phyloP scores from a whole-genome alignment of 1,140 invertebrate species.

The Brachionus koreanus region DNA sequence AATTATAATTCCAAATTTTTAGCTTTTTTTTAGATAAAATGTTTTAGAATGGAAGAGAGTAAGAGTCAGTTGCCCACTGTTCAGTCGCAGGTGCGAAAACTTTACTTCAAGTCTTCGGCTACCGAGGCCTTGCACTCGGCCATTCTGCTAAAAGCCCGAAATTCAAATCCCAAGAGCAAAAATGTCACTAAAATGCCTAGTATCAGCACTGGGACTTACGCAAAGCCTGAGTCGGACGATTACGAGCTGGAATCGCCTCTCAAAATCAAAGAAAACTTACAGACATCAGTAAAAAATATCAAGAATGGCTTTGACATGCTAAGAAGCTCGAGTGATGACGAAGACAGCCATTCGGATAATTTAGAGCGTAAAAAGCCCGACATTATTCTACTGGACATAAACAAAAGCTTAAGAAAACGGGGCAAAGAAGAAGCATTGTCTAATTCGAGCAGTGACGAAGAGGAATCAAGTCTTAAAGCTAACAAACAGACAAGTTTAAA shows the following conservation, averaged over 20 bases:
- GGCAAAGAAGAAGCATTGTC: conserved; percentile 41
- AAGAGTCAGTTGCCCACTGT: neutral
- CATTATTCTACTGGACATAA: conserved; percentile 4
- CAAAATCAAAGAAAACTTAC: conserved; percentile 31
- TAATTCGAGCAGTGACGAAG: conserved; percentile 20
- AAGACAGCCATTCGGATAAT: conserved; percentile 8
- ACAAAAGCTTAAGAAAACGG: neutral
- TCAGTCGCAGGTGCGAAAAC: conserved; percentile 10
- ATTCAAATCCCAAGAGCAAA: neutral
- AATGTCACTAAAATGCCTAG: neutral
- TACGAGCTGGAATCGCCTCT: conserved; percentile 7
- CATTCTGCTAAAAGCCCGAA: neutral
- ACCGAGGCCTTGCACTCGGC: conserved; percentile 22
- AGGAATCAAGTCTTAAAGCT: neutral
- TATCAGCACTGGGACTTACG: neutral
- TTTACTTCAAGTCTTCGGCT: conserved; percentile 12
- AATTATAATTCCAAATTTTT: neutral
- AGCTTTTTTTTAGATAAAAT: neutral
- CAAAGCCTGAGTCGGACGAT: neutral
- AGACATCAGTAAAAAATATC: neutral
- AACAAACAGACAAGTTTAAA: conserved; percentile 5
- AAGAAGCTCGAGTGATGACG: conserved; percentile 9
- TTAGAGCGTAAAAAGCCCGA: conserved; percentile 29
- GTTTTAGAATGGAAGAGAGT: neutral
- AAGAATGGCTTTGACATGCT: neutral